Evolutionary conservation across 2,888 invertebrate genomes (phyloP), one percentile per base, ranked within the genome.

Genomic region (Pandemis heparana): DNA sequence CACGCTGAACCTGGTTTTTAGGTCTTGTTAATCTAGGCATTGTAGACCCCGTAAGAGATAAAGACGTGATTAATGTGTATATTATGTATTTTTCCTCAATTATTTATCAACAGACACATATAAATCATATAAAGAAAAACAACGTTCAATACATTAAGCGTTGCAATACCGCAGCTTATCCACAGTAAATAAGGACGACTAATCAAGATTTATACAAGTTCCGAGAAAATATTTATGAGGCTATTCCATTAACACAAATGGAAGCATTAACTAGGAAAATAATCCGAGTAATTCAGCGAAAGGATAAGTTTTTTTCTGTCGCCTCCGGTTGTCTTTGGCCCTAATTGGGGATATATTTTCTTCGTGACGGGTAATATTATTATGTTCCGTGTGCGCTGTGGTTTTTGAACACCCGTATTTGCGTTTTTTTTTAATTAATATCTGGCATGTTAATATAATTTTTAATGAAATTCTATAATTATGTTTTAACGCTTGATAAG

Each of bases 251-350:
- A 80, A 78, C 77, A 75, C 78, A 80, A 82, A 82, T 82, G 81
- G 80, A 76, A 63, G 79, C 79, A 79, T 81, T 78, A 78, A 79
- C 78, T 80, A 78, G 77, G 79, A 81, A 82, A 80, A 82, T 82
- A 80, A 81, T 80, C 80, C 77, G 59, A 70, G 75, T 79, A 79
- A 78, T 78, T 75, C 74, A 75, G 73, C 60, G 71, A 53, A 51
- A 18, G 67, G 70, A 69, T 69, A 62, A 68, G 41, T 67, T 68
- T 64, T 64, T 56, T 70, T 69, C 63, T 68, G 59, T 68, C 67
- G 46, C 60, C 46, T 23, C 23, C 56, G 61, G 39, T 63, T 41
- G 38, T 60, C 32, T 68, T 48, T n/a, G 9, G 65, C 39, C 32
- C 18, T 62, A 59, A 48, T 61, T 69, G 39, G 61, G 4, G 48